Base-by-base conservation (phyloP, 2,888 invertebrate species). In the Pristionchus fissidentatus region DNA sequence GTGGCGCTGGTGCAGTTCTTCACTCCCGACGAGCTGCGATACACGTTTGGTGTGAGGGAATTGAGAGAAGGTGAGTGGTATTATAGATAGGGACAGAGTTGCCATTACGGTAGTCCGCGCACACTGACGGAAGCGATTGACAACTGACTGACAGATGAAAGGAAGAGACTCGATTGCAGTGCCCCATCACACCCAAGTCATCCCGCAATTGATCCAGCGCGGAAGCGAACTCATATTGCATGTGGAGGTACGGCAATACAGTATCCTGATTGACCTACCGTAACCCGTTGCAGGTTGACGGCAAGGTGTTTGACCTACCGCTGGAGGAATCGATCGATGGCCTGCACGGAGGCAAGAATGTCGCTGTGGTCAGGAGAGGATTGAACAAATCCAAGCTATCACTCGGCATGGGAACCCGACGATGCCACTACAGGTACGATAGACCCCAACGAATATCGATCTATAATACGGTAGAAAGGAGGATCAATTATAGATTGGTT, bases 11-110 rank as follows among this genome's bases (percentile, higher is more conserved):
- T 89, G 52, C 90, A 89, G 66, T 91, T 91, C 86, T 91, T 92
- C 88, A 88, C 89, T 19, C 88, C 90, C 38, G 90, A 92, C 57
- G 92, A 92, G 84, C 88, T 92, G 77, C 88, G 89, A 82, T 92
- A 91, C 84, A 92, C 92, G 70, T 92, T 92, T 83, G 92, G 92
- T 52, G 80, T 52, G 55, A 57, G 35, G n/a, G 70, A 80, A 35
- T 52, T 43, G 35, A 32, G 10, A 19, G 35, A 55, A 7, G 83
- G 62, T 83, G n/a, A 52, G 46, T 26, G 43, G 60, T 22, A 10
- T 15, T 7, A 41, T 32, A n/a, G 62, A 55, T 13, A 15, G 49
- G 46, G 73, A 73, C 19, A 41, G 13, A 8, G 41, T n/a, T n/a
- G n/a, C n/a, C n/a, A n/a, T n/a, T n/a, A n/a, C n/a, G n/a, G n/a